Evolutionary conservation across 2,113 vertebrate genomes (phyloP), one percentile per base, ranked within the genome.

Genomic region (Oxyura jamaicensis): DNA sequence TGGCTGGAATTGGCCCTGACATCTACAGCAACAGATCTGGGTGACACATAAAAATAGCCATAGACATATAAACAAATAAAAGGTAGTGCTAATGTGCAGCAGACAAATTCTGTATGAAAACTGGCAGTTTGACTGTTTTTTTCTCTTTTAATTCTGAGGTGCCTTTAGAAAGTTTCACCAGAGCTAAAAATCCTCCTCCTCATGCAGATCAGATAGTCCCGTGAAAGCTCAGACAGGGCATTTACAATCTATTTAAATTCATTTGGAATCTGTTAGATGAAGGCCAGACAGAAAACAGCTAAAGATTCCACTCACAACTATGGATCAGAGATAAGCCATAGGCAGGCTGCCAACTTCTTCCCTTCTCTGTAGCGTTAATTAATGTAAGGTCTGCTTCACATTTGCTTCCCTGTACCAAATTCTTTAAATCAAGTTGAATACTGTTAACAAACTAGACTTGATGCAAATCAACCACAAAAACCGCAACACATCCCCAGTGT

Each of bases 331-430:
- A 79, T 46, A 65, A 96, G 85, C 88, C 95, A 79, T 10, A 3
- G 67, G 94, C 95, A 93, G 80, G 68, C 72, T 71, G 94, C 83
- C 95, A 92, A 59, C 44, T 62, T 53, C 65, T 86, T 72, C 83
- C 55, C 44, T 92, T 48, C 92, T 88, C 91, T 83, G 62, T 81
- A 83, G 50, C 86, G 50, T 95, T 94, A 96, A 97, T 96, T 94
- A 91, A 88, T 53, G 91, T 6, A 28, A 90, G 86, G 68, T 71
- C 72, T 79, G 63, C 36, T 88, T 80, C 46, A 5, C 65, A 58
- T 90, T 95, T 89, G 41, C 80, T 96, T 94, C 92, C 77, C 69
- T 29, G 62, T 53, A 98, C 83, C 76, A 91, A 95, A 96, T 94
- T 93, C 95, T 95, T 94, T 89, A 83, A 90, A 95, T 91, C 83